phyloP scores from a whole-genome alignment of 2,797 vertebrate species.

The Synanceia verrucosa region DNA sequence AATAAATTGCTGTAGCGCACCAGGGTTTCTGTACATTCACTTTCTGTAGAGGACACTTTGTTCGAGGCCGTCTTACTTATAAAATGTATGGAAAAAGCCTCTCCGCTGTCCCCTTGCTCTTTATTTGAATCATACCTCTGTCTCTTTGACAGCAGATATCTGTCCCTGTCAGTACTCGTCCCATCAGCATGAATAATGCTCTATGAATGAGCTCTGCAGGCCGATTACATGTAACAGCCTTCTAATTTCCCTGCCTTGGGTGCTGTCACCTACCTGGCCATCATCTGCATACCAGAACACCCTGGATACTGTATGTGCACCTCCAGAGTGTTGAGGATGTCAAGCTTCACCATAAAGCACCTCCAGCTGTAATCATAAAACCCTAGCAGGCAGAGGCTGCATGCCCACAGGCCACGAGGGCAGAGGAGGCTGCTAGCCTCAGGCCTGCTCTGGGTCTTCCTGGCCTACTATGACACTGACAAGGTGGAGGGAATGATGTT shows the following conservation, averaged over 20 bases:
- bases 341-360: constrained; percentile 58
- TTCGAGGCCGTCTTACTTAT: constrained; percentile 17
- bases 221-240: constrained; percentile 61
- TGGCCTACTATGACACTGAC: constrained; percentile 70
- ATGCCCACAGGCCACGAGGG: constrained; percentile 68
- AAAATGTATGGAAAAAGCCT: constrained; percentile 45
- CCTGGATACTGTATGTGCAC: constrained; percentile 29
- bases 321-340: constrained; percentile 56
- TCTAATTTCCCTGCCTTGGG: constrained; percentile 64
- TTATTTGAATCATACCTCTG: constrained; percentile 41
- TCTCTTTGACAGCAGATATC: constrained; percentile 50
- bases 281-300: constrained; percentile 62
- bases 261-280: constrained; percentile 68
- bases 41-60: constrained; percentile 26
- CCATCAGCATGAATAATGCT: constrained; percentile 51
- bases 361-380: constrained; percentile 70
- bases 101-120: constrained; percentile 17
- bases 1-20: constrained; percentile 36
- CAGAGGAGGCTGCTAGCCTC: constrained; percentile 71
- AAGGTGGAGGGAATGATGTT: constrained; percentile 48
- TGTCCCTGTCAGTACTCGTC: constrained; percentile 53
- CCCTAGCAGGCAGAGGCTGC: constrained; percentile 63
- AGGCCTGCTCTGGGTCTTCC: constrained; percentile 68
- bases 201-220: constrained; percentile 54
- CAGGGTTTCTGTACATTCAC: constrained; percentile 30